Conservation (phyloP, 1,140 invertebrate species). For the Phthorimaea operculella region DNA sequence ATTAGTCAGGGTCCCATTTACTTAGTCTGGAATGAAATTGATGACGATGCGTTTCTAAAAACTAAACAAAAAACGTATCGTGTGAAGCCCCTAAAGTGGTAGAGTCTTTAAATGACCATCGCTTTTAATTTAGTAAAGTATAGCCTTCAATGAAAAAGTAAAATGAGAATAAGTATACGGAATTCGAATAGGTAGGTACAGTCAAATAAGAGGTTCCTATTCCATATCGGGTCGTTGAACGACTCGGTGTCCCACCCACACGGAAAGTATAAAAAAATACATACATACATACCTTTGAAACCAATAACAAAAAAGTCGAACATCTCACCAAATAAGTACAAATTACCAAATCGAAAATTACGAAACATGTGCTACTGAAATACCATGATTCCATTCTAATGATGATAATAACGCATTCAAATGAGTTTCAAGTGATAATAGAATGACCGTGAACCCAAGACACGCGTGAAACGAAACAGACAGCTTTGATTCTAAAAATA, state of each 20-base stretch:
- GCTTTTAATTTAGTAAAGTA: too few relatives aligned
- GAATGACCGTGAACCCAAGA: constrained; percentile 1
- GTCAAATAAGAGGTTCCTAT: too few relatives aligned
- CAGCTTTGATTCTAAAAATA: background rate
- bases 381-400: background rate
- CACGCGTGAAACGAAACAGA: constrained; percentile 1
- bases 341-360: constrained; percentile 1
- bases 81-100: background rate
- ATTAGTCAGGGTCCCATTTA: constrained; percentile 1
- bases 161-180: too few relatives aligned
- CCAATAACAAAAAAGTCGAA: too few relatives aligned
- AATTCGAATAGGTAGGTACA: too few relatives aligned
- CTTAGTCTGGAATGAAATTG: background rate
- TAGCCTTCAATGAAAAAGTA: too few relatives aligned
- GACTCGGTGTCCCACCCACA: too few relatives aligned
- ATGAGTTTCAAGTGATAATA: background rate
- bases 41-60: background rate
- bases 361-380: background rate
- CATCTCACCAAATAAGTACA: background rate
- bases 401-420: background rate
- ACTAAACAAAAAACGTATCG: background rate
- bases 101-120: background rate
- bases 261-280: too few relatives aligned
- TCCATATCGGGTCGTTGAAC: too few relatives aligned
- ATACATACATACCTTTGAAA: too few relatives aligned